Conservation (phyloP, 2,797 vertebrate genomes). For the Ctenopoma multispine region DNA sequence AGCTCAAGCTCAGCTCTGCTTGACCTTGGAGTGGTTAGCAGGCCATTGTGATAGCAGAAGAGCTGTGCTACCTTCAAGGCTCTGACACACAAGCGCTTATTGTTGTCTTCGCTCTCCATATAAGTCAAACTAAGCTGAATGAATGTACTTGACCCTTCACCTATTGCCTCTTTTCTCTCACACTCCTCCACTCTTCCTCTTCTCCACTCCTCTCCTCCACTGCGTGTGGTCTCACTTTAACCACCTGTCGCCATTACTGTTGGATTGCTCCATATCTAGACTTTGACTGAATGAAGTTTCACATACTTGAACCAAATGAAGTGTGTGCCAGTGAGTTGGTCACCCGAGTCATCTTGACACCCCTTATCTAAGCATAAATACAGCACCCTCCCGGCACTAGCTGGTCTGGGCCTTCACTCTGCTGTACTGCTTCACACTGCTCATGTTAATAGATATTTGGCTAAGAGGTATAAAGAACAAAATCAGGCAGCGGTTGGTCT, state of each 20-base stretch:
- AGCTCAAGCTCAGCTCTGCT: constrained; percentile 9
- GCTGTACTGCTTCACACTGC: constrained; percentile 5
- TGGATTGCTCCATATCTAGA: constrained; percentile 36
- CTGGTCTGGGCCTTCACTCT: constrained; percentile 62
- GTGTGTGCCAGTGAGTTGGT: constrained; percentile 22
- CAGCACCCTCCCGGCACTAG: constrained; percentile 41
- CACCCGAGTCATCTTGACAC: constrained; percentile 11
- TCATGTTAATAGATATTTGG: constrained; percentile 11
- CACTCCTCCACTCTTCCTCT: constrained; percentile 60
- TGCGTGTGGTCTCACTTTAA: constrained; percentile 68
- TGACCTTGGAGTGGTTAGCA: constrained; percentile 35
- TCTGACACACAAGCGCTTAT: constrained; percentile 69
- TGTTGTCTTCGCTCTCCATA: constrained; percentile 71
- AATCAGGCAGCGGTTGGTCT: constrained; percentile 4
- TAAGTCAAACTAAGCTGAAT: constrained; percentile 80
- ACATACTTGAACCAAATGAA: constrained; percentile 35
- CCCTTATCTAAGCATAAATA: constrained; percentile 19
- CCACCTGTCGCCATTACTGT: constrained; percentile 54
- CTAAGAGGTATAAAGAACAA: neutral
- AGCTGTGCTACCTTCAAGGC: constrained; percentile 54
- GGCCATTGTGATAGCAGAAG: constrained; percentile 51
- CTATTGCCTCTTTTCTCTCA: constrained; percentile 64
- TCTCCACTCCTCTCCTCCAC: constrained; percentile 42
- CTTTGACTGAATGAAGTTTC: constrained; percentile 44
- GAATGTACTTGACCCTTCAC: constrained; percentile 79